Evolutionary conservation across 37 sponge, comb jelly and placozoan genomes (phyloP), one percentile per base, ranked within the genome.

Genomic region (Petrosia ficiformis): DNA sequence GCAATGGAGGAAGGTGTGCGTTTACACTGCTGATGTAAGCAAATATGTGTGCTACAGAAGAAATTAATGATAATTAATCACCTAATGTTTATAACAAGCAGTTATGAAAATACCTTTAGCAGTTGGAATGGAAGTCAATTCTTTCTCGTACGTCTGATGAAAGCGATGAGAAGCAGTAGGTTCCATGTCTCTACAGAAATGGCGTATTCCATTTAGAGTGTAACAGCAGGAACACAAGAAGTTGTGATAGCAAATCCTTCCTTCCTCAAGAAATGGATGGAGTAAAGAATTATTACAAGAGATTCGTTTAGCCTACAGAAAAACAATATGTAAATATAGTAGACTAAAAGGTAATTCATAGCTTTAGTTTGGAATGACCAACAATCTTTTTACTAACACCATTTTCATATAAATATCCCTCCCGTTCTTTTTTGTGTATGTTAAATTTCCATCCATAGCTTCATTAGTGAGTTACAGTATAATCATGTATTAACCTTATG

Each of bases 221-320:
- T 72, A 69, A 39, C 95, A 94, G 43, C 95, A 94, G 35, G 84
- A 63, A 41, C 95, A 94, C 37, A 94, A 73, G 54, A 36, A 78
- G 22, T 80, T 70, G 60, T 94, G 95, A 64, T 80, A 94, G 25
- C 83, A 75, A 41, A 86, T 70, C 44, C 84, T 70, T 4, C 95
- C 95, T 67, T 90, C 92, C 29, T 94, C 91, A 70, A 94, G 42
- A 76, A 83, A 94, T 0, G 95, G 95, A 58, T 94, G 91, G 32
- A 34, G 82, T 21, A 94, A 76, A 10, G 92, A 83, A 76, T 94
- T 92, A 14, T 71, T 66, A 73, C 80, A 86, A 0, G 81, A 72
- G 8, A 90, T 60, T 0, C 95, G 54, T 43, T 81, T 89, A 32
- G 44, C 60, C 89, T 88, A 59, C 34, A 25, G 44, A 76, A 25